Base-by-base conservation (phyloP, 2,888 invertebrate genomes). In the Troglohyphantes excavatus region DNA sequence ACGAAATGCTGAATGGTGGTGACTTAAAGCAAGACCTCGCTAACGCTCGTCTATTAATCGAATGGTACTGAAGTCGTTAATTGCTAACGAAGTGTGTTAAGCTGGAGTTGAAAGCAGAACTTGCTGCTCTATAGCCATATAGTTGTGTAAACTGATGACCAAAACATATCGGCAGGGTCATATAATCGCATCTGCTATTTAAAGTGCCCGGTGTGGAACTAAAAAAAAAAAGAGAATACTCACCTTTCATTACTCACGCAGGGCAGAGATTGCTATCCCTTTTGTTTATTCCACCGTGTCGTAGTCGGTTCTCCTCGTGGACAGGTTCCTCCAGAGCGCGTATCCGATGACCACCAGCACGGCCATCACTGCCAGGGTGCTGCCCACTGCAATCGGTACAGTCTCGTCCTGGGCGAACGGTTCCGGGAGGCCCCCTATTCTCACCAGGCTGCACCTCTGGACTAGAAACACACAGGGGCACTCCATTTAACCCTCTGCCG, bases 221-320 rank as follows among this genome's bases (percentile, higher is more conserved):
- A n/a, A n/a, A 46, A 2, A 7, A n/a, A 19, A 13, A 19, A n/a
- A 27, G 65, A 0, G 27, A 61, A 1, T 33, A 33, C 68, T 68
- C 19, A 68, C 68, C 65, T 13, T 68, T 33, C 1, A 33, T 6
- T 9, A 33, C 33, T 33, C 33, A 6, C 9, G 33, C 5, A 6
- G 5, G 11, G 33, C n/a, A 3, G 17, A 5, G 21, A 11, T 5
- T 13, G 17, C 67, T n/a, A 13, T n/a, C 68, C 5, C 17, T 17
- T 11, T 90, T n/a, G n/a, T n/a, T n/a, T 68, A 91, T 72, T 90
- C 97, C 97, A 98, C 97, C 13, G 97, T 97, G 93, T 97, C 97
- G 93, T 98, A 98, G 93, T 97, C 97, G 1, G 97, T 97, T 93
- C 97, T 97, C 94, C 97, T 97, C 72, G 97, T 95, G 93, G 97